These are phyloP conservation scores for Ondatra zibethicus DNA, from an alignment of 2,113 vertebrate genomes.

Conservation along the genomic window DNA sequence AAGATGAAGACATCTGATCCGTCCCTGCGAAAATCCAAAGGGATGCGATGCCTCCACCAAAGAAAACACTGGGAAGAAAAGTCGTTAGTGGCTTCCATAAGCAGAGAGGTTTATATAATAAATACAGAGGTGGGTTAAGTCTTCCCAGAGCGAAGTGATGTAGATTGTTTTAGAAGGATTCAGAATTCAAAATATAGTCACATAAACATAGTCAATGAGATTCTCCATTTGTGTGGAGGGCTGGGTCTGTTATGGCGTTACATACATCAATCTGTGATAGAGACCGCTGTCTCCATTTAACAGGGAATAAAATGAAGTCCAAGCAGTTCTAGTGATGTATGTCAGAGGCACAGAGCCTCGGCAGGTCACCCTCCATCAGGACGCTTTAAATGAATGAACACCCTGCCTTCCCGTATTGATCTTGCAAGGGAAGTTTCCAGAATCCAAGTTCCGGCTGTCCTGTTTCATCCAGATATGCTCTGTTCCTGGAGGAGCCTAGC, in stretches of 20 bases:
- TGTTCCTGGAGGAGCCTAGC: background rate
- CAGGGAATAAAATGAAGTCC: background rate
- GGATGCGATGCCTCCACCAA: constrained; percentile 28
- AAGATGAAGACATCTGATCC: constrained; percentile 67
- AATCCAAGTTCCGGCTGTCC: background rate
- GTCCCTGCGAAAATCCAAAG: constrained; percentile 62
- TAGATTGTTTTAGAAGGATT: constrained; percentile 51
- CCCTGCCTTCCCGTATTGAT: background rate
- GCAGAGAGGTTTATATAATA: constrained; percentile 38
- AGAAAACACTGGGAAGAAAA: constrained; percentile 36
- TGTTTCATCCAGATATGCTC: background rate
- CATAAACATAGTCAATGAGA: background rate
- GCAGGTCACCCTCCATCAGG: background rate
- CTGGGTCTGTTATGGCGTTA: background rate
- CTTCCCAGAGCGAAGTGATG: constrained; percentile 41
- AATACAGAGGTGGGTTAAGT: constrained; percentile 29
- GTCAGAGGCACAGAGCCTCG: background rate
- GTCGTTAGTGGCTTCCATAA: constrained; percentile 24
- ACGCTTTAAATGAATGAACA: background rate
- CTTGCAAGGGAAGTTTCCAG: background rate
- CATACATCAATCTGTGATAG: background rate
- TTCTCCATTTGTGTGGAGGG: background rate
- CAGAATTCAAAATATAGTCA: constrained; percentile 47
- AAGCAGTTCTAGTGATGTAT: background rate
- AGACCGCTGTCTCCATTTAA: background rate